Base-by-base conservation (phyloP, 2,113 vertebrate genomes). In the Peromyscus leucopus region DNA sequence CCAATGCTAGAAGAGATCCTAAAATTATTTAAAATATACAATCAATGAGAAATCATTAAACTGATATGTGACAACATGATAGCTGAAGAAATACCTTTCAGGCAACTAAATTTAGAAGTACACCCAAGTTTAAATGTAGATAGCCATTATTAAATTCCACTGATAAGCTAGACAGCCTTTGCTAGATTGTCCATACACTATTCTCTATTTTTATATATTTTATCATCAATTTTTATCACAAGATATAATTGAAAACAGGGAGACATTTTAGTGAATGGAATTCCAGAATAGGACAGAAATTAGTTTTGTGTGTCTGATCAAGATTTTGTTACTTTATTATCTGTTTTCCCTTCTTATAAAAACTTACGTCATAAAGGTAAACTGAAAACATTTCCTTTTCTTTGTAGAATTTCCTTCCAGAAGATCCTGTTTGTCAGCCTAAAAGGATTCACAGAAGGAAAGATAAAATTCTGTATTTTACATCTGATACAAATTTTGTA, bases 311-410 rank as follows among this genome's bases (percentile, higher is more conserved):
- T n/a, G 0, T 76, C 92, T 42, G 36, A 90, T 24, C 5, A 80
- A 86, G 36, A 46, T 16, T 65, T 61, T 76, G 11, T 33, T 92
- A 1, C 6, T 85, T 91, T 89, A 33, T 71, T 65, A 71, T n/a
- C 10, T 86, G 42, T 59, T 83, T 83, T 2, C 90, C 1, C 31
- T 94, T 74, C 33, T 79, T 79, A 51, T 16, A 33, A 31, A 89
- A 42, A 24, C 6, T 21, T 19, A 28, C 24, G 8, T 9, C 84
- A 28, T 76, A 59, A 84, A 36, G 9, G 13, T 59, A 93, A 84
- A 75, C 48, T 93, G 48, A 94, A 74, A 95, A 67, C 91, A 8
- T 2, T 82, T 55, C 16, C 61, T 94, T 96, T 93, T 91, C 15
- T 63, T 3, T 59, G 61, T 76, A 83, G 31, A 96, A 71, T n/a